Evolutionary conservation across 1,140 invertebrate genomes (phyloP).

Genomic region (Cotesia chilonis): DNA sequence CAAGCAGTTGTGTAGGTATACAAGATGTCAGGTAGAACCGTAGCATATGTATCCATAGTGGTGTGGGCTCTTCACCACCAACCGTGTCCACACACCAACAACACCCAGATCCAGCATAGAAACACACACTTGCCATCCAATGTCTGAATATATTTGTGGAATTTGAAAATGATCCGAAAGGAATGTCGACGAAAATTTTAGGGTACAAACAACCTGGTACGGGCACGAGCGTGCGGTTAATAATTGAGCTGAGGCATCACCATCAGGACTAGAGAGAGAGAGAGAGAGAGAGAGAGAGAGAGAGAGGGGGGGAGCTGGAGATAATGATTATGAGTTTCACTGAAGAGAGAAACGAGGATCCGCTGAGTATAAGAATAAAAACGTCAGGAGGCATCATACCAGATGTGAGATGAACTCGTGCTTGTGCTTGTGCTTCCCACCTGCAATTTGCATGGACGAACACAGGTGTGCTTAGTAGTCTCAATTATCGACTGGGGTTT

Average conservation of each 20-base stretch:
- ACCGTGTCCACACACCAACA: too few relatives aligned
- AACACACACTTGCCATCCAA: background rate
- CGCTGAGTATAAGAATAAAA: background rate
- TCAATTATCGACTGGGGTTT: conserved; percentile 24
- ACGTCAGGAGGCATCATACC: conserved; percentile 16
- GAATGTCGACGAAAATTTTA: conserved; percentile 33
- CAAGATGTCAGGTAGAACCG: too few relatives aligned
- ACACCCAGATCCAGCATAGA: background rate
- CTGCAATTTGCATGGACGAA: conserved; percentile 35
- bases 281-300: background rate
- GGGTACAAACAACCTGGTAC: conserved; percentile 14
- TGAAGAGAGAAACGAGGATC: background rate
- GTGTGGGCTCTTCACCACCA: too few relatives aligned
- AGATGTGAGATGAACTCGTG: conserved; percentile 38
- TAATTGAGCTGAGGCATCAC: conserved; percentile 29
- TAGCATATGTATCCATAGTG: too few relatives aligned
- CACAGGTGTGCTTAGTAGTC: conserved; percentile 35
- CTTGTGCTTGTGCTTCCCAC: conserved; percentile 6
- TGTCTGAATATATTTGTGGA: conserved; percentile 12
- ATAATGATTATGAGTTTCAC: conserved; percentile 5
- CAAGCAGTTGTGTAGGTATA: too few relatives aligned
- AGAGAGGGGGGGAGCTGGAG: background rate
- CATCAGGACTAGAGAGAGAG: background rate
- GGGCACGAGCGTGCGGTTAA: conserved; percentile 39
- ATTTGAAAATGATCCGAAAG: conserved; percentile 24